phyloP scores from a whole-genome alignment of 2,888 invertebrate genomes.

The Xestia xanthographa region DNA sequence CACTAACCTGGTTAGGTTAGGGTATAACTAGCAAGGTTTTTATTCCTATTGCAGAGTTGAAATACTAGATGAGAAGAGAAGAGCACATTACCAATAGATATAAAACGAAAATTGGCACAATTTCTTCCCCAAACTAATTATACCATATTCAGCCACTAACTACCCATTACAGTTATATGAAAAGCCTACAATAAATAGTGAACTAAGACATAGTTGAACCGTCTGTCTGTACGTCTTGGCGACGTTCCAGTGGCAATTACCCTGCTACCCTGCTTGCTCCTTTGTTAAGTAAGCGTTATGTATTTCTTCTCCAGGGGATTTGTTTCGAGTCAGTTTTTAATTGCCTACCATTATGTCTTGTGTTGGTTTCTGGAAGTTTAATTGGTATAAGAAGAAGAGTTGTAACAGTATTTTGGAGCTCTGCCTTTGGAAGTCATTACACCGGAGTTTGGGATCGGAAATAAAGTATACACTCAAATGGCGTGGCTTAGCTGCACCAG shows the following conservation, averaged over 20 bases:
- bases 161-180: constrained; percentile 51
- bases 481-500: not conserved
- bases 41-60: not conserved
- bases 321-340: constrained; percentile 55
- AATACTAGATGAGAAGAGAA: fast-evolving
- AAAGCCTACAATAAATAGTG: constrained; percentile 59
- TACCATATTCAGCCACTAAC: constrained; percentile 37
- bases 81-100: not conserved
- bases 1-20: not conserved
- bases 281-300: constrained; percentile 54
- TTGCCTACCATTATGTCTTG: constrained; percentile 49
- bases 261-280: constrained; percentile 62
- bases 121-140: constrained; percentile 28
- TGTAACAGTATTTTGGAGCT: not conserved
- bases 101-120: not conserved
- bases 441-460: not conserved
- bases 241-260: constrained; percentile 65
- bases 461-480: not conserved
- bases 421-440: not conserved
- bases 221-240: constrained; percentile 61
- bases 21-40: not conserved
- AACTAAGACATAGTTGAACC: constrained; percentile 58
- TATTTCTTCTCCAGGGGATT: constrained; percentile 59
- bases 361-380: constrained; percentile 34
- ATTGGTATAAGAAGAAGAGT: constrained; percentile 25